Conservation (phyloP, 2,113 vertebrate genomes). For the Ochotona curzoniae region DNA sequence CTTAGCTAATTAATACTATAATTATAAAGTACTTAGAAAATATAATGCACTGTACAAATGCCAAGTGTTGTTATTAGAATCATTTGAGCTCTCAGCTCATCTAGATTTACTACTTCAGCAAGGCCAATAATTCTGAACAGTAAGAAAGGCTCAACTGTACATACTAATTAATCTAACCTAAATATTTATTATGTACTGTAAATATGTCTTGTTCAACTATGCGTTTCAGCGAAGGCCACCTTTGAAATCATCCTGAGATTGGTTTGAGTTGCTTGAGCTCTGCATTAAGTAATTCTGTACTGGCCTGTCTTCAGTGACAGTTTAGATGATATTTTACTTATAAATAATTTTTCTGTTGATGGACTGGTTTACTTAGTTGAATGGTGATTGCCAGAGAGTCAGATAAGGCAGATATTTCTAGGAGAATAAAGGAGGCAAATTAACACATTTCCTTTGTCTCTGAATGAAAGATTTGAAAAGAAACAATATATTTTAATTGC, state of each 20-base stretch:
- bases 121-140: constrained; percentile 76
- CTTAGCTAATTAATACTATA: constrained; percentile 80
- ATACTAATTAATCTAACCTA: constrained; percentile 76
- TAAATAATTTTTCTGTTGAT: constrained; percentile 34
- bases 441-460: not conserved
- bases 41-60: constrained; percentile 75
- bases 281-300: constrained; percentile 51
- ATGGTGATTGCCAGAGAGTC: constrained; percentile 17
- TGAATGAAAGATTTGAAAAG: constrained; percentile 35
- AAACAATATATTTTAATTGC: constrained; percentile 45
- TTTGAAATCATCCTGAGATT: constrained; percentile 65
- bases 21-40: constrained; percentile 82
- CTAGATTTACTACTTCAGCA: constrained; percentile 67
- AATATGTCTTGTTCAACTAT: constrained; percentile 75
- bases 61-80: constrained; percentile 76
- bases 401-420: constrained; percentile 33
- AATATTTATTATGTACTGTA: constrained; percentile 75
- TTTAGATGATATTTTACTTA: constrained; percentile 17
- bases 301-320: not conserved
- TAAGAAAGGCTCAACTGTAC: constrained; percentile 56
- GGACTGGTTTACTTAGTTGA: constrained; percentile 59
- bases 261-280: constrained; percentile 43
- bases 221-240: constrained; percentile 58
- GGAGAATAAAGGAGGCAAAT: constrained; percentile 27
- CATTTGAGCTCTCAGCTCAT: constrained; percentile 66